These are phyloP conservation scores for Drosophila monieri DNA, from an alignment of 2,888 invertebrate genomes.

Conservation along the genomic window DNA sequence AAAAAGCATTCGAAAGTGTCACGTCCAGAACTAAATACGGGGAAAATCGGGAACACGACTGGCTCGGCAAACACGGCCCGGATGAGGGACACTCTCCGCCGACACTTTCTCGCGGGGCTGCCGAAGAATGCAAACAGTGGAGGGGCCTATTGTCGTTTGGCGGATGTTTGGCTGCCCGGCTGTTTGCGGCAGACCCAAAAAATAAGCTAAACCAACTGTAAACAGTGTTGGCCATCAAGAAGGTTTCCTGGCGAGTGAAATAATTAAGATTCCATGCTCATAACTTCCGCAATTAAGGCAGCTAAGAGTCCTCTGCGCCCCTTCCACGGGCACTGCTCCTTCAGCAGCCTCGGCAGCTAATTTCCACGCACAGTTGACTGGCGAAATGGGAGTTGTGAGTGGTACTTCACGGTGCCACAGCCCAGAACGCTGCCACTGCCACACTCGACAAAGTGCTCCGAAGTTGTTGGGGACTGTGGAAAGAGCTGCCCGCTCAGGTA, in stretches of 20 bases:
- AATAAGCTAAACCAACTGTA: constrained; percentile 62
- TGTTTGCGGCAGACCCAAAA: constrained; percentile 28
- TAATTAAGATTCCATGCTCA: constrained; percentile 79
- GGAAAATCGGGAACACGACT: constrained; percentile 71
- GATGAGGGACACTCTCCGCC: constrained; percentile 41
- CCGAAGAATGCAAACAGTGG: constrained; percentile 68
- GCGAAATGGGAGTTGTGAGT: constrained; percentile 48
- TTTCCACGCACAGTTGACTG: constrained; percentile 77
- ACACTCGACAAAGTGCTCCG: constrained; percentile 1
- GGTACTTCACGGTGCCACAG: constrained; percentile 47
- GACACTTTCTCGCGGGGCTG: constrained; percentile 74
- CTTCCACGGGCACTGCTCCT: constrained; percentile 12
- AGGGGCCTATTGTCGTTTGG: constrained; percentile 31
- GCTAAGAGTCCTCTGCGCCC: constrained; percentile 50
- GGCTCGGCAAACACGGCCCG: constrained; percentile 17
- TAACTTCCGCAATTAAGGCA: constrained; percentile 80
- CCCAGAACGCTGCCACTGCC: constrained; percentile 19
- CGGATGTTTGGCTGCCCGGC: constrained; percentile 64
- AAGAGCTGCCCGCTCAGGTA: background rate
- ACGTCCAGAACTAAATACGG: constrained; percentile 80
- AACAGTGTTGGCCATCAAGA: constrained; percentile 35
- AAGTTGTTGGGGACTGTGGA: constrained; percentile 3
- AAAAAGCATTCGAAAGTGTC: constrained; percentile 78
- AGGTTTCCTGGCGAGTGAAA: constrained; percentile 53
- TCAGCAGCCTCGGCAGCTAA: constrained; percentile 66